A percentile compares a stretch with the other conserved stretches of the same genome.
phyloP scores from a whole-genome alignment of 1,140 invertebrate genomes.

The Drosophila funebris region DNA sequence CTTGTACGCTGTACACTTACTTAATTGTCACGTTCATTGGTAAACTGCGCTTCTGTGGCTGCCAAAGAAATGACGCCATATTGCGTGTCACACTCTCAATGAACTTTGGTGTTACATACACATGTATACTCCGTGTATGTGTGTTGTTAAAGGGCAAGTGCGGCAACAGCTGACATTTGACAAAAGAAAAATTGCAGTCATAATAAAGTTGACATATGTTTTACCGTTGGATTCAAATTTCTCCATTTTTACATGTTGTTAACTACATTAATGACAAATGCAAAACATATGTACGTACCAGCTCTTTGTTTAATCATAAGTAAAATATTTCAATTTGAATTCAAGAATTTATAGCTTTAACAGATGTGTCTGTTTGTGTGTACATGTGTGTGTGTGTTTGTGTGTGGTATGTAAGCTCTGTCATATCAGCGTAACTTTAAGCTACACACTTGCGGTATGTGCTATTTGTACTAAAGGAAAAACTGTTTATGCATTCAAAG shows the following conservation, averaged over 20 bases:
- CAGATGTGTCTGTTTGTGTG: slow-evolving; percentile 10
- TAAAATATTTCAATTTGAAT: slow-evolving; percentile 5
- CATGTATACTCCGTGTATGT: slow-evolving; percentile 12
- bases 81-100: slow-evolving; percentile 51
- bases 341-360: slow-evolving; percentile 19
- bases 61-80: slow-evolving; percentile 65
- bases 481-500: slow-evolving; percentile 16
- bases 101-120: slow-evolving; percentile 9
- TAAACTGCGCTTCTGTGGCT: slow-evolving; percentile 38
- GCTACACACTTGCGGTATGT: not conserved
- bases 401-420: not conserved
- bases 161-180: slow-evolving; percentile 68
- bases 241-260: not conserved
- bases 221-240: not conserved
- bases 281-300: slow-evolving; percentile 49
- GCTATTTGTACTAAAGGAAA: not conserved
- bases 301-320: slow-evolving; percentile 24
- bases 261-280: not conserved
- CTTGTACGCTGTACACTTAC: slow-evolving; percentile 51
- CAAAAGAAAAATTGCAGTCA: slow-evolving; percentile 58
- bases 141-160: slow-evolving; percentile 22
- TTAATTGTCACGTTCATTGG: slow-evolving; percentile 64
- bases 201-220: slow-evolving; percentile 38
- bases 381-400: not conserved
- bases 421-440: slow-evolving; percentile 7